Conservation (phyloP, 2,888 invertebrate species). For the Limnephilus auricula region DNA sequence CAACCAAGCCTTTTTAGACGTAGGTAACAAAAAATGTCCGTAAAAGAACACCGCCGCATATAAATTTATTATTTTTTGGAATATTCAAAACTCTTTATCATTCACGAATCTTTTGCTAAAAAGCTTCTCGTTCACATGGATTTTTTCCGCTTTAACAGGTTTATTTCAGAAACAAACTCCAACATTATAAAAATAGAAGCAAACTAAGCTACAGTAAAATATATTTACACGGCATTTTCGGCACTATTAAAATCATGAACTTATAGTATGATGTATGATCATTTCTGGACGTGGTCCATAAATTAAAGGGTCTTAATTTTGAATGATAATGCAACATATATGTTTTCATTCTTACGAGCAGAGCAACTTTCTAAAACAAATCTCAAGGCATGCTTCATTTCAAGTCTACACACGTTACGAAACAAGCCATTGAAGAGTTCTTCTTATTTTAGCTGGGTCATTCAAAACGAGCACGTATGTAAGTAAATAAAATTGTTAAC, state of each 20-base stretch:
- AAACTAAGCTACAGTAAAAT: neutral
- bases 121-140: neutral
- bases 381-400: neutral
- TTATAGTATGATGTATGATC: neutral
- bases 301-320: neutral
- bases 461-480: slow-evolving; percentile 22
- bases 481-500: neutral
- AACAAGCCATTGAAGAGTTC: neutral
- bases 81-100: slow-evolving; percentile 2
- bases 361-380: slow-evolving; percentile 32
- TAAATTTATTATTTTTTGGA: slow-evolving; percentile 2
- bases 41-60: neutral
- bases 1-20: neutral
- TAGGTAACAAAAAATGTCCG: neutral
- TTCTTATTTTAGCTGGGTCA: slow-evolving; percentile 13
- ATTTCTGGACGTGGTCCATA: neutral
- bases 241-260: neutral
- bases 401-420: slow-evolving; percentile 19
- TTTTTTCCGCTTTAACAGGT: neutral
- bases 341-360: neutral
- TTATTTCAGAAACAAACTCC: neutral
- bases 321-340: neutral
- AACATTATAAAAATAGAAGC: neutral
- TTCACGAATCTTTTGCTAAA: neutral
- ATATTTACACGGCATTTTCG: neutral